Evolutionary conservation across 2,888 invertebrate species (phyloP), one percentile per base, ranked within the genome.

Genomic region (Drosophila prolongata): DNA sequence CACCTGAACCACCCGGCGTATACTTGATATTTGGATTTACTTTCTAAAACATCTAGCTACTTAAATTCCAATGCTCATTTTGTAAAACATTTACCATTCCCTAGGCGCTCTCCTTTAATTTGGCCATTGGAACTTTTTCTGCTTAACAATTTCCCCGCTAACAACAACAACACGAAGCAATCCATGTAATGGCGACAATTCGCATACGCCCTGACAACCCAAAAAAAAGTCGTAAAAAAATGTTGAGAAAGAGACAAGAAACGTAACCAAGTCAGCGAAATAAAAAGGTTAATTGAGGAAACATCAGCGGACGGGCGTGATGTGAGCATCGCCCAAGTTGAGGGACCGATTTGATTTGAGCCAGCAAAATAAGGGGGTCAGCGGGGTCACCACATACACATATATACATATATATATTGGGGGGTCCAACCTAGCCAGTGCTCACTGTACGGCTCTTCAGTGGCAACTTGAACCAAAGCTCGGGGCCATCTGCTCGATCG

Each of bases 241-340:
- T 47, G 30, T 30, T 34, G 16, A 27, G 37, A 43, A 53, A 47
- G 57, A 59, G 44, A 61, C 37, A 46, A 49, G 71, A 73, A 75
- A 54, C 50, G 59, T 57, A 76, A 59, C 59, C 72, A 13, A 66
- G 66, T 66, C 66, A 66, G 70, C 66, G 13, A 62, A 73, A 77
- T 64, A 80, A 89, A 78, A 83, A 78, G 85, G 85, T 88, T 86
- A 86, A 86, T 86, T 86, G 85, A 89, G 87, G 89, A 78, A 86
- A 86, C 85, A 86, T 89, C 87, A 77, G 73, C 70, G 69, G 80
- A 59, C 78, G 75, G 85, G 85, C 89, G 85, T 85, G 85, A 82
- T 86, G 83, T 73, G 83, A 86, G 89, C 83, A 86, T 89, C 89
- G 88, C 88, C 85, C 88, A 85, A 75, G 86, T 75, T 76, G 89